phyloP scores from a whole-genome alignment of 23 tunicate species.

The Phallusia fumigata region DNA sequence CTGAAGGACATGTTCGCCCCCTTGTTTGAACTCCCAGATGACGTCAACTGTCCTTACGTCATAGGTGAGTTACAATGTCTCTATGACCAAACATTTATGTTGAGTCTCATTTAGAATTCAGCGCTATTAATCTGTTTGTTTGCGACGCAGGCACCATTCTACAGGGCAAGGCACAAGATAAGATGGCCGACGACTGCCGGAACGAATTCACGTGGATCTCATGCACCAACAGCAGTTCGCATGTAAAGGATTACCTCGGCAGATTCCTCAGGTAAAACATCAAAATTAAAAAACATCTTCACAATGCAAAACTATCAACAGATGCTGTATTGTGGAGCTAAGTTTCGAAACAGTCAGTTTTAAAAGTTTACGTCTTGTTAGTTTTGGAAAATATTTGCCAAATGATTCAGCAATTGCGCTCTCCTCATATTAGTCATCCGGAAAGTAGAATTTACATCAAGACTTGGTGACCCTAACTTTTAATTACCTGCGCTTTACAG shows the following conservation, averaged over 20 bases:
- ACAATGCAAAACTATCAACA: no score
- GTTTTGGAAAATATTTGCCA: not conserved
- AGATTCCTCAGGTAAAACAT: constrained; percentile 64
- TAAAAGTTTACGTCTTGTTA: not conserved
- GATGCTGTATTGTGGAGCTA: no score
- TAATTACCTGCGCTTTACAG: no score
- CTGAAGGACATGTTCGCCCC: constrained; percentile 32
- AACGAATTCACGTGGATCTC: constrained; percentile 54
- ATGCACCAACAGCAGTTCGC: constrained; percentile 57
- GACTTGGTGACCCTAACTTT: no score
- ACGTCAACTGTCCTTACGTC: constrained; percentile 51
- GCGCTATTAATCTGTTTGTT: no score
- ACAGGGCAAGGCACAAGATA: constrained; percentile 30
- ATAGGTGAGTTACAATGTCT: constrained; percentile 49
- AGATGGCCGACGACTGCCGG: not conserved
- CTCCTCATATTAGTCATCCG: no score
- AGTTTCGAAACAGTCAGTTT: no score
- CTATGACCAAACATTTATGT: no score
- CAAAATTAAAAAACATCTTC: not conserved
- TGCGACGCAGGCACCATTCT: constrained; percentile 45
- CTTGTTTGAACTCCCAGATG: constrained; percentile 2
- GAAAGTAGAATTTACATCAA: no score
- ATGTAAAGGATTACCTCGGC: constrained; percentile 64
- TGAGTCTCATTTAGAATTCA: no score
- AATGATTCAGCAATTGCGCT: no score